A percentile compares a stretch with the other conserved stretches of the same genome.
These are phyloP conservation scores for Liasis olivaceus DNA, from an alignment of 2,797 vertebrate species.

Conservation along the genomic window DNA sequence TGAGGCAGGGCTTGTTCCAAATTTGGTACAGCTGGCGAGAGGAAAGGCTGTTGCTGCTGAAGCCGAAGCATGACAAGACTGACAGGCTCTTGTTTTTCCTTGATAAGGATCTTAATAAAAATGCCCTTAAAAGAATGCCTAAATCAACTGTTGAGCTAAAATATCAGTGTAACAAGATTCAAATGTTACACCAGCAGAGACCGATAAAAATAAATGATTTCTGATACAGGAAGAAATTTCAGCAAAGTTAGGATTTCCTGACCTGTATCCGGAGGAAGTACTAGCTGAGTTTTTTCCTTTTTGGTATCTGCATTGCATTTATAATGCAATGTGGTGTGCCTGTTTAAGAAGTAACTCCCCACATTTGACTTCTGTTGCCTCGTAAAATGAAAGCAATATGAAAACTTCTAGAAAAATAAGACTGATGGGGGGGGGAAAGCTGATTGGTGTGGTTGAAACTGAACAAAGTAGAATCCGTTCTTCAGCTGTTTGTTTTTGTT, in stretches of 20 bases:
- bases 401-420: background rate
- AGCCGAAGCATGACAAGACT: conserved; percentile 50
- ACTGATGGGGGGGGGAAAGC: background rate
- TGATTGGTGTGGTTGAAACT: background rate
- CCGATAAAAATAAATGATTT: conserved; percentile 57
- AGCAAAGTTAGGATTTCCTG: conserved; percentile 4
- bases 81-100: conserved; percentile 27
- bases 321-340: background rate
- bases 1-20: conserved; percentile 63
- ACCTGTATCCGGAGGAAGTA: conserved; percentile 30
- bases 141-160: conserved; percentile 64
- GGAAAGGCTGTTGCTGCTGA: conserved; percentile 64
- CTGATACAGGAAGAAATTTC: conserved; percentile 40
- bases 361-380: background rate
- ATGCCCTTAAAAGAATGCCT: conserved; percentile 68
- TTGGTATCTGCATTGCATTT: background rate
- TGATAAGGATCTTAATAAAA: conserved; percentile 65
- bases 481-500: background rate
- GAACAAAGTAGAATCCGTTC: background rate
- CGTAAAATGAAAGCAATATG: background rate
- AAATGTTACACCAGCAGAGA: conserved; percentile 54
- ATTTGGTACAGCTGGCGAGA: conserved; percentile 66
- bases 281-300: background rate
- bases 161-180: conserved; percentile 67
- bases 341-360: background rate